Conservation (phyloP, 1,140 invertebrate species). For the Papilio helenus region DNA sequence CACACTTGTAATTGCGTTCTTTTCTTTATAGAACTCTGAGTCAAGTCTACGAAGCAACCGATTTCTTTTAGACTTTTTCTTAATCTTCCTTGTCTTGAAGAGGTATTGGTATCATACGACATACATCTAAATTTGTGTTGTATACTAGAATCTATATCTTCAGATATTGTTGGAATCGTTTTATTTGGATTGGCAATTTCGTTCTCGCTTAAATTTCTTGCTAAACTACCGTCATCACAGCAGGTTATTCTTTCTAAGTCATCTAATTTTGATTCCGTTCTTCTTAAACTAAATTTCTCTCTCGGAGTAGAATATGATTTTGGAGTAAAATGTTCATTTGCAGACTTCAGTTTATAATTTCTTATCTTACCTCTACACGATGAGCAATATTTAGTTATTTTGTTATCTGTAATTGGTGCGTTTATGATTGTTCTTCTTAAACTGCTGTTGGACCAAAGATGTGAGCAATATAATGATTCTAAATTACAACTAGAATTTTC, state of each 20-base stretch:
- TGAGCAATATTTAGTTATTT: constrained; percentile 67
- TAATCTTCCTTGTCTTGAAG: constrained; percentile 63
- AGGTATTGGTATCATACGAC: constrained; percentile 58
- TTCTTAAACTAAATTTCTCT: constrained; percentile 50
- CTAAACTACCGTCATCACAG: constrained; percentile 37
- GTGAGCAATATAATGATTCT: constrained; percentile 63
- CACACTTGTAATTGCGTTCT: constrained; percentile 77
- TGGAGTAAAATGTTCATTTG: constrained; percentile 61
- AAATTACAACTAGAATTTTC: constrained; percentile 41
- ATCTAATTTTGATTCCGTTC: constrained; percentile 39
- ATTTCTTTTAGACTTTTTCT: constrained; percentile 78
- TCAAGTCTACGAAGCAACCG: constrained; percentile 76
- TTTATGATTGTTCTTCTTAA: constrained; percentile 63
- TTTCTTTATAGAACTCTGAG: constrained; percentile 73
- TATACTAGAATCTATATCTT: constrained; percentile 70
- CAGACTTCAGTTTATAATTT: constrained; percentile 72
- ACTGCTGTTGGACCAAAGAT: constrained; percentile 69
- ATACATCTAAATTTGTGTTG: constrained; percentile 68
- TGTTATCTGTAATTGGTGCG: constrained; percentile 54
- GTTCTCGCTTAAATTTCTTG: constrained; percentile 40
- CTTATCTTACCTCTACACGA: constrained; percentile 76
- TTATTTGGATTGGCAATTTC: constrained; percentile 41
- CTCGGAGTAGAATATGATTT: constrained; percentile 78
- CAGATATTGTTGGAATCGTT: constrained; percentile 77
- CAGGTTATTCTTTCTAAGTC: constrained; percentile 35